Evolutionary conservation across 35 echinoderm and acorn worm species (phyloP).

Genomic region (Heliocidaris tuberculata): DNA sequence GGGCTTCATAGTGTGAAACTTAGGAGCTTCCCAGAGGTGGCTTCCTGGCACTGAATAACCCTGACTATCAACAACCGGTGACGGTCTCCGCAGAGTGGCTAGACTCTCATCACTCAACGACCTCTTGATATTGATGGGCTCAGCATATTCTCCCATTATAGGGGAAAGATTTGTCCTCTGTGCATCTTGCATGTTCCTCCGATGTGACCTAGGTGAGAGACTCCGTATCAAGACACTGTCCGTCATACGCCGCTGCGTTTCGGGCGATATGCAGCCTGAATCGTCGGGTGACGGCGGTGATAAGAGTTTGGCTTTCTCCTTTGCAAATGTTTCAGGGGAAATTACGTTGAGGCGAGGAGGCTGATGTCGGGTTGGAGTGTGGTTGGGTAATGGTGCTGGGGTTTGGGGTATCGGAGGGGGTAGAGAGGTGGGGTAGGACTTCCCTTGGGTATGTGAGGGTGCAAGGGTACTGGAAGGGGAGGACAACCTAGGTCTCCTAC

Average conservation of each 20-base stretch:
- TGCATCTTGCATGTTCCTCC: not conserved
- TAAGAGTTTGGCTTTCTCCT: not conserved
- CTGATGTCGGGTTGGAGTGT: not conserved
- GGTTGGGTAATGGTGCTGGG: not conserved
- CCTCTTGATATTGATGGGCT: slow-evolving; percentile 27
- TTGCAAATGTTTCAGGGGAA: not conserved
- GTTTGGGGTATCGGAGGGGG: not conserved
- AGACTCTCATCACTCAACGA: slow-evolving; percentile 26
- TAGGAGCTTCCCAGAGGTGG: not conserved
- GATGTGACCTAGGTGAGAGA: not conserved
- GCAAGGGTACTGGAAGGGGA: not conserved
- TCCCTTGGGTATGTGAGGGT: not conserved
- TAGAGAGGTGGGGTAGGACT: not conserved
- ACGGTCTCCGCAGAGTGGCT: not conserved
- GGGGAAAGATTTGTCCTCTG: not conserved
- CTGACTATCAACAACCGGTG: not conserved
- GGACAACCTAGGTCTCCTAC: slow-evolving; percentile 6
- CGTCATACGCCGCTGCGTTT: not conserved
- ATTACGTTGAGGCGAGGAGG: not conserved
- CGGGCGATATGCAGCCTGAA: not conserved
- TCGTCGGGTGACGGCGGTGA: not conserved
- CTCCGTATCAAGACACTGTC: not conserved
- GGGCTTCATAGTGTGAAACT: slow-evolving; percentile 23
- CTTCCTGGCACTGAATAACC: slow-evolving; percentile 35
- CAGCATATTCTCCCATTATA: slow-evolving; percentile 4